Evolutionary conservation across 2,113 vertebrate species (phyloP).

Genomic region (Hymenochirus boettgeri): DNA sequence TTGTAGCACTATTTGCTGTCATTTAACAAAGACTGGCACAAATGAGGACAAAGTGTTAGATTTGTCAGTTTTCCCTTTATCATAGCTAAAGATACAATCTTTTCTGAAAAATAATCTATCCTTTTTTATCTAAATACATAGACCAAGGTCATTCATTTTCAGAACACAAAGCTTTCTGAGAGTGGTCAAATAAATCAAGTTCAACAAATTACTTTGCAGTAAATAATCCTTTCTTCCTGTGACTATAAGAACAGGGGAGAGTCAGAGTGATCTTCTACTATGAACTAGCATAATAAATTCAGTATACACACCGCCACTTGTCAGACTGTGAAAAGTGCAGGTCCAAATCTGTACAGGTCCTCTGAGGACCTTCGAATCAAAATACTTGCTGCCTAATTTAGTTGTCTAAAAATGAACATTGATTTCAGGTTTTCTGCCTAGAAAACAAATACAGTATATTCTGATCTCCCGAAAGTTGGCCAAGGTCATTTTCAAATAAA

Average conservation of each 20-base stretch:
- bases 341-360: conserved; percentile 45
- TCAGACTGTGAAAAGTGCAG: conserved; percentile 54
- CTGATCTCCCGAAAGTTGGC: not conserved
- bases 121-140: conserved; percentile 55
- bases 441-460: not conserved
- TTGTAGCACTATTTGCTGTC: conserved; percentile 25
- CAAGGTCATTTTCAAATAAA: not conserved
- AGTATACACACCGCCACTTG: conserved; percentile 50
- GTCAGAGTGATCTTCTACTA: conserved; percentile 45
- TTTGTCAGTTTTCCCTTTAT: conserved; percentile 27
- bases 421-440: not conserved
- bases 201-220: conserved; percentile 55
- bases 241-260: conserved; percentile 46
- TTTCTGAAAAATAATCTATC: conserved; percentile 37
- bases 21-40: conserved; percentile 36
- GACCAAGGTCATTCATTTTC: conserved; percentile 56
- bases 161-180: conserved; percentile 47
- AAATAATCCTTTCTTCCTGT: conserved; percentile 53
- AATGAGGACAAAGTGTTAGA: conserved; percentile 29
- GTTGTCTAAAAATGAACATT: not conserved
- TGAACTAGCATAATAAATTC: conserved; percentile 57
- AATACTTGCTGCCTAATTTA: conserved; percentile 6
- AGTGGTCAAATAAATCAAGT: conserved; percentile 55
- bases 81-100: conserved; percentile 25
- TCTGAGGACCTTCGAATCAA: conserved; percentile 45